phyloP scores from a whole-genome alignment of 2,888 invertebrate species.

The Lordiphosa andalusiaca region DNA sequence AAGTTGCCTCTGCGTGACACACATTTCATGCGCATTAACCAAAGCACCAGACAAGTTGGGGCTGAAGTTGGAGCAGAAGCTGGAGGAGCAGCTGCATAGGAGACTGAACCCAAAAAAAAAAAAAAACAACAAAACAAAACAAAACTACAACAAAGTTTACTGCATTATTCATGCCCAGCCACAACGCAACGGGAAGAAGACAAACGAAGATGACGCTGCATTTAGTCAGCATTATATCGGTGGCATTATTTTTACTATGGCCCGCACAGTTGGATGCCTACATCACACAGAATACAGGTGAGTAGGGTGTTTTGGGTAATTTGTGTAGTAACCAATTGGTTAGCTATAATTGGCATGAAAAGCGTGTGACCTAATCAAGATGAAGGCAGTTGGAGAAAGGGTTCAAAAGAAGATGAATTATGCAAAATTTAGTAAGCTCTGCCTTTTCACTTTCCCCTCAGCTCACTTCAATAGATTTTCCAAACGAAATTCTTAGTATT shows the following conservation, averaged over 20 bases:
- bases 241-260: constrained; percentile 58
- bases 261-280: constrained; percentile 76
- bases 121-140: too few relatives aligned
- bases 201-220: constrained; percentile 65
- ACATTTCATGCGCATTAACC: constrained; percentile 67
- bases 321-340: constrained; percentile 9
- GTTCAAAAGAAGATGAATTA: too few relatives aligned
- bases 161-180: constrained; percentile 64
- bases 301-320: constrained; percentile 32
- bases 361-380: constrained; percentile 4
- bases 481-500: too few relatives aligned
- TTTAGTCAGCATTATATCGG: constrained; percentile 61
- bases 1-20: constrained; percentile 72
- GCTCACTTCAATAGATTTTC: too few relatives aligned
- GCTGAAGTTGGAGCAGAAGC: constrained; percentile 6
- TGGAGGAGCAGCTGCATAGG: constrained; percentile 18
- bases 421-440: too few relatives aligned
- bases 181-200: constrained; percentile 39
- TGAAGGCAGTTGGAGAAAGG: too few relatives aligned
- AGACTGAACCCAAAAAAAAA: constrained; percentile 12
- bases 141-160: constrained; percentile 2
- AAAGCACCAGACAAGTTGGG: constrained; percentile 6
- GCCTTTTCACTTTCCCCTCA: too few relatives aligned
- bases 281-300: constrained; percentile 75
- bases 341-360: constrained; percentile 29